Evolutionary conservation across 1,140 invertebrate species (phyloP).

Genomic region (Paralvinella palmiformis): DNA sequence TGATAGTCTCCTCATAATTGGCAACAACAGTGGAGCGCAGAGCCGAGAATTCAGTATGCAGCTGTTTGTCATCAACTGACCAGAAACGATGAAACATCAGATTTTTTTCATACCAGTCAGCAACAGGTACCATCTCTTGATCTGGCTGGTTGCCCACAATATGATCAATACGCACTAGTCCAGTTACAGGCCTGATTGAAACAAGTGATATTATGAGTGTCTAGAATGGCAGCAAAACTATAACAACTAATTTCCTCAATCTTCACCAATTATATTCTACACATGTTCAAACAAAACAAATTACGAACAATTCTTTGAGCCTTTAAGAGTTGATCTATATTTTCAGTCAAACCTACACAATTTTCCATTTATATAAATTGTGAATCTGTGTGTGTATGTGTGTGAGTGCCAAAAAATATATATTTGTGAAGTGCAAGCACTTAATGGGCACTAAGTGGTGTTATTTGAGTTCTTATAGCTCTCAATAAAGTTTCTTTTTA

Average conservation of each 20-base stretch:
- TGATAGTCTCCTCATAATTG: slow-evolving; percentile 96
- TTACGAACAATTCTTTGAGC: too few relatives aligned
- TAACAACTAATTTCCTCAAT: background rate
- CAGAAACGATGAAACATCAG: slow-evolving; percentile 97
- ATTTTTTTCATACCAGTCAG: slow-evolving; percentile 89
- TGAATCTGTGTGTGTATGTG: too few relatives aligned
- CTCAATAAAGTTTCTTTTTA: too few relatives aligned
- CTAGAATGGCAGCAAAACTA: slow-evolving; percentile 25
- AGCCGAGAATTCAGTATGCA: slow-evolving; percentile 94
- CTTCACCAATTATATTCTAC: background rate
- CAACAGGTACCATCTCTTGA: slow-evolving; percentile 77
- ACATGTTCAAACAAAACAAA: too few relatives aligned
- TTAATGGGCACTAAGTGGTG: too few relatives aligned
- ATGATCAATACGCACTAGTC: slow-evolving; percentile 90
- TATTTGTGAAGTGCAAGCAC: too few relatives aligned
- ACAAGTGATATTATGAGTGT: slow-evolving; percentile 12
- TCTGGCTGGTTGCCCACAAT: slow-evolving; percentile 97
- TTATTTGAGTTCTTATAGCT: too few relatives aligned
- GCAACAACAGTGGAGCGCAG: slow-evolving; percentile 93
- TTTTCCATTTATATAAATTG: too few relatives aligned
- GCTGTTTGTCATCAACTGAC: slow-evolving; percentile 95
- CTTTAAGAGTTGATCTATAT: too few relatives aligned
- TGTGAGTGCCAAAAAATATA: too few relatives aligned
- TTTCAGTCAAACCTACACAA: too few relatives aligned
- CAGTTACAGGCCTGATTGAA: slow-evolving; percentile 60